Conservation (phyloP, 2,113 vertebrate genomes). For the Forbesichthys agassizii region DNA sequence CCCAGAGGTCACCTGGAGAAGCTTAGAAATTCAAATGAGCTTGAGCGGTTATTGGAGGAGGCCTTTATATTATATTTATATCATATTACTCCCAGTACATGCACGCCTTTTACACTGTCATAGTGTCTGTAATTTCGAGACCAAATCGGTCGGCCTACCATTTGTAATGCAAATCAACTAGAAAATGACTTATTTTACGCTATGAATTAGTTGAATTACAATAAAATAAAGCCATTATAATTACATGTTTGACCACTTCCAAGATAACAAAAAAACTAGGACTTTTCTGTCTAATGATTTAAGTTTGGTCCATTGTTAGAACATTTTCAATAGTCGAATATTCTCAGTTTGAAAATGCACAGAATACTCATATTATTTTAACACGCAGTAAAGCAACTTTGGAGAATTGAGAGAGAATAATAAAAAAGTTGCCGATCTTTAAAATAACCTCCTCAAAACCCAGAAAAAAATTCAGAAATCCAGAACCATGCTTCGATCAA, state of each 20-base stretch:
- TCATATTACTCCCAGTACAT: neutral
- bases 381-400: too few species aligned
- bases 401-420: too few species aligned
- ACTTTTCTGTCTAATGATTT: conserved; percentile 22
- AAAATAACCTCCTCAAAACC: too few species aligned
- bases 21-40: conserved; percentile 14
- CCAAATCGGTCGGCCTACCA: neutral
- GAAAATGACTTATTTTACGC: conserved; percentile 44
- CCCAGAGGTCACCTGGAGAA: conserved; percentile 10
- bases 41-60: conserved; percentile 15
- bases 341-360: too few species aligned
- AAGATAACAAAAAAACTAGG: conserved; percentile 16
- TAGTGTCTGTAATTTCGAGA: conserved; percentile 13
- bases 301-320: conserved; percentile 12
- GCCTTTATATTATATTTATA: conserved; percentile 7
- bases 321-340: conserved; percentile 11
- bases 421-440: too few species aligned
- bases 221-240: conserved; percentile 44
- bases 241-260: conserved; percentile 43
- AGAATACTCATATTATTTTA: too few species aligned
- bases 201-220: conserved; percentile 28
- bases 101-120: neutral
- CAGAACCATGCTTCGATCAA: too few species aligned
- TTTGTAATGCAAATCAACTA: conserved; percentile 55
- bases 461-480: too few species aligned